These are phyloP conservation scores for Perccottus glenii DNA, from an alignment of 2,113 vertebrate species.

Conservation along the genomic window DNA sequence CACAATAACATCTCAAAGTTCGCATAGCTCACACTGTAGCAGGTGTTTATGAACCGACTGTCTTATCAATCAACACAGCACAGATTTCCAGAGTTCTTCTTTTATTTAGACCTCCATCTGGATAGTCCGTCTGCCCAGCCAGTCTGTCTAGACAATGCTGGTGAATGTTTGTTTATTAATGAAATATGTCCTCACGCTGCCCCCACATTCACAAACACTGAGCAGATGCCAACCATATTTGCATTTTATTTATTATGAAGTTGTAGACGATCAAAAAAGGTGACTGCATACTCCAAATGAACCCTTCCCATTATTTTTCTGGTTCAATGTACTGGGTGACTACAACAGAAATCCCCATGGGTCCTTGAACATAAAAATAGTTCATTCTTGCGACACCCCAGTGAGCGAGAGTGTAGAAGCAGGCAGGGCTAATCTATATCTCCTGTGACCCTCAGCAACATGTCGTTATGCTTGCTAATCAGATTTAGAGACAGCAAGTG, in stretches of 20 bases:
- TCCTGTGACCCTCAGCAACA: constrained; percentile 71
- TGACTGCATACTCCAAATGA: constrained; percentile 23
- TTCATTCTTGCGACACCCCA: constrained; percentile 62
- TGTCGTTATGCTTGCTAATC: constrained; percentile 77
- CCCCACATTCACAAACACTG: constrained; percentile 18
- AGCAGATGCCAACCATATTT: constrained; percentile 11
- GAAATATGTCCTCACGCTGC: constrained; percentile 22
- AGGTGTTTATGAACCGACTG: constrained; percentile 30
- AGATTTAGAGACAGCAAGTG: constrained; percentile 76
- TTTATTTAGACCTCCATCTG: constrained; percentile 70
- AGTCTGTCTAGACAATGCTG: constrained; percentile 29
- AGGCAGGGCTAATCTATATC: constrained; percentile 70
- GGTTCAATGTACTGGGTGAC: constrained; percentile 52
- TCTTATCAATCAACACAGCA: constrained; percentile 25
- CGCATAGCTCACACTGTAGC: constrained; percentile 8
- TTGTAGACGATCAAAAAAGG: constrained; percentile 3
- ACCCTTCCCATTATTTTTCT: constrained; percentile 22
- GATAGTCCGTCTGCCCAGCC: constrained; percentile 42
- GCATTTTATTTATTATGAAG: constrained; percentile 1
- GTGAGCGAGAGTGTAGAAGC: constrained; percentile 35
- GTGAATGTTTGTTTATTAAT: constrained; percentile 53
- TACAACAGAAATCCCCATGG: constrained; percentile 57
- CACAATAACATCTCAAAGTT: not conserved
- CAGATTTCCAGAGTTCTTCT: constrained; percentile 39
- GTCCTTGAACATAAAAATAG: constrained; percentile 61